Conservation (phyloP, 2,888 invertebrate genomes). For the Lithophane semibrunnea region DNA sequence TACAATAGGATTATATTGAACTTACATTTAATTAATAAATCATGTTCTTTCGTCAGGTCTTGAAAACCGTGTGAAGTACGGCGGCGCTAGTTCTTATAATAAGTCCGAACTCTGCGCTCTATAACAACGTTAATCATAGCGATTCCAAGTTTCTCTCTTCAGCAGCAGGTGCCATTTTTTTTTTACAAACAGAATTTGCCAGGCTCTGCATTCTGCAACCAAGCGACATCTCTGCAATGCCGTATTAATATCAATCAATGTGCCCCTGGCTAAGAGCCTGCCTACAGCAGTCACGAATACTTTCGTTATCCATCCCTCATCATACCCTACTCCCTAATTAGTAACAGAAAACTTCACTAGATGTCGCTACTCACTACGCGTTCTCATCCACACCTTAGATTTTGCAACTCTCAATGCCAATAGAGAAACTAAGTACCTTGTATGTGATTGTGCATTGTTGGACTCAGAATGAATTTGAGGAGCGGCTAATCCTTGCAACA, state of each 20-base stretch:
- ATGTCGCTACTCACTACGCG: conserved; percentile 50
- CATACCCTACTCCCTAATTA: not conserved
- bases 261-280: too few species aligned
- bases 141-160: too few species aligned
- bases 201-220: not conserved
- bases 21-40: too few species aligned
- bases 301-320: not conserved
- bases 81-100: not conserved
- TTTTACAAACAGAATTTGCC: not conserved
- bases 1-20: too few species aligned
- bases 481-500: conserved; percentile 65
- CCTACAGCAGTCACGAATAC: not conserved
- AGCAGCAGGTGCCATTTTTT: not conserved
- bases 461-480: conserved; percentile 62
- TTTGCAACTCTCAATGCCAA: conserved; percentile 59
- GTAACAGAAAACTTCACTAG: conserved; percentile 25
- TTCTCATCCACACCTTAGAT: conserved; percentile 62
- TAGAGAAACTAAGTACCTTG: conserved; percentile 51
- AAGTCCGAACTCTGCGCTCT: not conserved
- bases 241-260: not conserved
- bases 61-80: too few species aligned
- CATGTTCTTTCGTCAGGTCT: too few species aligned
- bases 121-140: not conserved
- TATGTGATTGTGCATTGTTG: conserved; percentile 62
- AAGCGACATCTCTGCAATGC: conserved; percentile 26